Conservation (phyloP, 2,888 invertebrate genomes). For the Sesia apiformis region DNA sequence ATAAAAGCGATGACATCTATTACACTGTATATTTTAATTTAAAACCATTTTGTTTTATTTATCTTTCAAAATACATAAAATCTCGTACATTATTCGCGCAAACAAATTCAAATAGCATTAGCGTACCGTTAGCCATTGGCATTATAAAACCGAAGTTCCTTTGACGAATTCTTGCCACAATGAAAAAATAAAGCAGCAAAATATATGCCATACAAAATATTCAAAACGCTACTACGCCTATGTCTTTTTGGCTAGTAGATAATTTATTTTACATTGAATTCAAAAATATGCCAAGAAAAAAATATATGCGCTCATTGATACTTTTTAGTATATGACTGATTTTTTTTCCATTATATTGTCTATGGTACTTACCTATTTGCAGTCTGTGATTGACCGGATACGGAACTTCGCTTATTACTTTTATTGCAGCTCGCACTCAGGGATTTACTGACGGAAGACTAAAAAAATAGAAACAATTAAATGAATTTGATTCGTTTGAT, state of each 20-base stretch:
- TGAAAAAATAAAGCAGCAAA: conserved; percentile 67
- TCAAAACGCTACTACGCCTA: conserved; percentile 14
- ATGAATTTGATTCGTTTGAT: no score
- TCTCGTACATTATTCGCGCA: conserved; percentile 42
- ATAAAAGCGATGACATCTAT: no score
- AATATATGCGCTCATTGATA: neutral
- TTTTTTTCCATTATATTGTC: neutral
- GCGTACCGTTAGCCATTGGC: conserved; percentile 19
- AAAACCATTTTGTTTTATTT: neutral
- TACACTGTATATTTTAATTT: no score
- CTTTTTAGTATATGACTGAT: neutral
- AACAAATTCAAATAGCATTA: conserved; percentile 56
- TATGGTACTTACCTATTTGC: conserved; percentile 53
- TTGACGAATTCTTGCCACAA: conserved; percentile 30
- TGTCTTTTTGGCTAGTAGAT: conserved; percentile 13
- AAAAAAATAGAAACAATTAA: no score
- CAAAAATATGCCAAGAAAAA: no score
- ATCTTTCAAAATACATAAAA: conserved; percentile 4
- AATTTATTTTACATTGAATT: conserved; percentile 1
- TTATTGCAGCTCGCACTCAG: conserved; percentile 61
- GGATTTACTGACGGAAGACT: conserved; percentile 67
- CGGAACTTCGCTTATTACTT: conserved; percentile 63
- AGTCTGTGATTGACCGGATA: conserved; percentile 62
- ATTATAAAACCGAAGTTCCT: conserved; percentile 8
- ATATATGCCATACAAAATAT: conserved; percentile 50